A percentile compares a stretch with the other conserved stretches of the same genome.
phyloP scores from a whole-genome alignment of 2,888 invertebrate species.

The Hecatera dysodea region DNA sequence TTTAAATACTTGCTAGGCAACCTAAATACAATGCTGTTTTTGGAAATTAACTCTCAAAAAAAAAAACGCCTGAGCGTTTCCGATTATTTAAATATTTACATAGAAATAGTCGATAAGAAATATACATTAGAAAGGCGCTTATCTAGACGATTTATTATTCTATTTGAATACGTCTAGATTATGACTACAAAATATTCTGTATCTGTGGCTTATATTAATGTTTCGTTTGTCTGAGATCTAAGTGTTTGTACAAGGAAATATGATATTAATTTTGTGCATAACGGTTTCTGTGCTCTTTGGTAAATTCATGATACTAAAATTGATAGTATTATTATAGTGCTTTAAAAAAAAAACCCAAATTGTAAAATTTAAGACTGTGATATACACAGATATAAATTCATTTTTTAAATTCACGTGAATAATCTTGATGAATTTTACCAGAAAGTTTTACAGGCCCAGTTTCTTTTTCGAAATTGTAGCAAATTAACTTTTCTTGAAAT shows the following conservation, averaged over 20 bases:
- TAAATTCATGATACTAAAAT: slow-evolving; percentile 7
- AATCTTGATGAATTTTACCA: too few relatives aligned
- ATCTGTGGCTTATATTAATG: slow-evolving; percentile 25
- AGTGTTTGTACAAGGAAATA: slow-evolving; percentile 3
- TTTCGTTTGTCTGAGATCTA: slow-evolving; percentile 1
- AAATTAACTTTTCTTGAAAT: background rate
- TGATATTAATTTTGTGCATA: slow-evolving; percentile 15
- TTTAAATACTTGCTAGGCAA: slow-evolving; percentile 40
- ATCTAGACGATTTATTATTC: slow-evolving; percentile 36
- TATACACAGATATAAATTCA: too few relatives aligned
- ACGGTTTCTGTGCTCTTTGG: slow-evolving; percentile 8
- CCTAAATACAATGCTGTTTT: slow-evolving; percentile 40
- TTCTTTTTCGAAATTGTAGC: too few relatives aligned
- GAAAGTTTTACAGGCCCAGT: background rate
- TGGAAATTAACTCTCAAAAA: slow-evolving; percentile 33
- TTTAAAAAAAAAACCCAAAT: background rate
- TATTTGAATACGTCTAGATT: slow-evolving; percentile 35
- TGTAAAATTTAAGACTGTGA: background rate
- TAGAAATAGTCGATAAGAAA: slow-evolving; percentile 47
- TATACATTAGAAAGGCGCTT: slow-evolving; percentile 51
- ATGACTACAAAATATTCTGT: slow-evolving; percentile 15
- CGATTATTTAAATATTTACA: slow-evolving; percentile 48
- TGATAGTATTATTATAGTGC: slow-evolving; percentile 4
- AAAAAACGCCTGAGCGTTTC: slow-evolving; percentile 29
- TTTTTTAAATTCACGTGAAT: too few relatives aligned